These are phyloP conservation scores for Eudemis profundana DNA, from an alignment of 2,888 invertebrate genomes.

Conservation along the genomic window DNA sequence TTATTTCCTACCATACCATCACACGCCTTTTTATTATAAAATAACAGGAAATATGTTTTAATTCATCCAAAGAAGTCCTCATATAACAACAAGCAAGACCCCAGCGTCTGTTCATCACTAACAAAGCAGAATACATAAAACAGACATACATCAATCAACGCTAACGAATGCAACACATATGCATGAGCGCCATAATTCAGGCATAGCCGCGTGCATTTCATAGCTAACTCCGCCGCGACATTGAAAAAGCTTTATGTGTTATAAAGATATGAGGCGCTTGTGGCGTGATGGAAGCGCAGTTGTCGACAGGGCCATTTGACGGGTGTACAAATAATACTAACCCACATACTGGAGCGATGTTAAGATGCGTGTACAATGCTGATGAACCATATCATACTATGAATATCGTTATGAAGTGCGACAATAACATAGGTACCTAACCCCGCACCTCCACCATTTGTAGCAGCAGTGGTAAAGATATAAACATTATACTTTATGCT, in stretches of 20 bases:
- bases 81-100: not conserved
- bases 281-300: constrained; percentile 14
- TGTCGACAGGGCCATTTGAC: constrained; percentile 71
- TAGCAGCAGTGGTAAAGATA: no score
- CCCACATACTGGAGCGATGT: constrained; percentile 49
- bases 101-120: constrained; percentile 34
- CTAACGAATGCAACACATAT: constrained; percentile 64
- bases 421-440: no score
- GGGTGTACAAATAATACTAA: constrained; percentile 70
- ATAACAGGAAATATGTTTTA: no score
- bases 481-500: no score
- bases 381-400: not conserved
- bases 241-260: constrained; percentile 2
- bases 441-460: no score
- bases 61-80: not conserved
- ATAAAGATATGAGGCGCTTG: not conserved
- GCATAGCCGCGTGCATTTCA: constrained; percentile 73
- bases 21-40: no score
- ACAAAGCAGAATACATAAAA: constrained; percentile 36
- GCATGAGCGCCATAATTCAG: constrained; percentile 81
- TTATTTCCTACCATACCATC: no score
- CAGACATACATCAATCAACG: constrained; percentile 45
- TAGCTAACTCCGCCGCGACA: constrained; percentile 50
- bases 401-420: no score
- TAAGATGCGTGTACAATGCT: constrained; percentile 18